A percentile compares a stretch with the other conserved stretches of the same genome.
Conservation (phyloP, 2,888 invertebrate species). For the Athalia rosae region DNA sequence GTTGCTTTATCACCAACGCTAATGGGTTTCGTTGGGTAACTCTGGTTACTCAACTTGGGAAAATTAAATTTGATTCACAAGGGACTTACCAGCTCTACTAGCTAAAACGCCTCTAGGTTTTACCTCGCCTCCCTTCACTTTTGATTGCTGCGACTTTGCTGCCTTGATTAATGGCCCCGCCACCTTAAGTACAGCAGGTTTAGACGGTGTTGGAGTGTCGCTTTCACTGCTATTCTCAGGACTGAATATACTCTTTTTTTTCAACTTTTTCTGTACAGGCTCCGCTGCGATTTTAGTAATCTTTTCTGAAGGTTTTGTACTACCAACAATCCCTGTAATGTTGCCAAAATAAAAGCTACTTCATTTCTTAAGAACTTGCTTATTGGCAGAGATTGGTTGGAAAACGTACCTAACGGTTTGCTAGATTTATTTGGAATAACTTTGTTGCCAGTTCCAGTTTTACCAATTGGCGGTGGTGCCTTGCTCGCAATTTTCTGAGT, state of each 20-base stretch:
- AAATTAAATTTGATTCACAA: background rate
- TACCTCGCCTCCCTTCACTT: slow-evolving; percentile 68
- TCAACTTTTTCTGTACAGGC: slow-evolving; percentile 72
- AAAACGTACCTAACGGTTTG: slow-evolving; percentile 63
- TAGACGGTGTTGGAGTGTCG: slow-evolving; percentile 73
- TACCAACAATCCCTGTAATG: slow-evolving; percentile 1
- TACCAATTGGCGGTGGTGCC: slow-evolving; percentile 62
- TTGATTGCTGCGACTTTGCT: slow-evolving; percentile 65
- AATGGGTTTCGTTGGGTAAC: background rate
- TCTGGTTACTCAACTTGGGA: background rate
- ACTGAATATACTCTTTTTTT: slow-evolving; percentile 88
- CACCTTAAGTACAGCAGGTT: slow-evolving; percentile 71
- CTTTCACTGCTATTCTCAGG: slow-evolving; percentile 86
- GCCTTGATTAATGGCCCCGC: slow-evolving; percentile 54
- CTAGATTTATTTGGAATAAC: slow-evolving; percentile 62
- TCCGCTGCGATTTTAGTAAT: slow-evolving; percentile 56
- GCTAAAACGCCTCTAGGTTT: slow-evolving; percentile 74
- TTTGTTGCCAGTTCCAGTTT: slow-evolving; percentile 65
- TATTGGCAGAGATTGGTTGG: background rate
- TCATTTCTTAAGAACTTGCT: background rate
- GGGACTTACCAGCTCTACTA: slow-evolving; percentile 70
- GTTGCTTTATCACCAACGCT: slow-evolving; percentile 57
- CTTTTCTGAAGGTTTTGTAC: slow-evolving; percentile 52
- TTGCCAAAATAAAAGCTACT: background rate
- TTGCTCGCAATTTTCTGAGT: slow-evolving; percentile 74